Percentiles rank a stretch among this genome's conserved stretches.
Evolutionary conservation across 2,113 vertebrate genomes (phyloP).

Genomic region (Zosterops lateralis): DNA sequence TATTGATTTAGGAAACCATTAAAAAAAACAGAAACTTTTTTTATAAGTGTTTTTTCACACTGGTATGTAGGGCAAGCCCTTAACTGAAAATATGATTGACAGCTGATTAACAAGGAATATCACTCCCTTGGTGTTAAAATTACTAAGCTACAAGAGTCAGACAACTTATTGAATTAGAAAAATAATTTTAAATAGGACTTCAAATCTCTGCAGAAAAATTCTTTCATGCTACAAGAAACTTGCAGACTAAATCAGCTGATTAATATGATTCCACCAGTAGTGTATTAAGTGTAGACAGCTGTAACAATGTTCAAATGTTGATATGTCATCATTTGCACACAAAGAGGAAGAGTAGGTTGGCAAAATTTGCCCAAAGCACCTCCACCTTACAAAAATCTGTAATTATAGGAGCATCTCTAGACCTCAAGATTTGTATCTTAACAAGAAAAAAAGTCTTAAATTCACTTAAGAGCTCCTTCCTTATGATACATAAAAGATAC

Average conservation of each 20-base stretch:
- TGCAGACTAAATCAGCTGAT: background rate
- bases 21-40: background rate
- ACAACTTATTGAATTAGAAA: background rate
- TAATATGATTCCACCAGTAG: background rate
- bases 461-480: background rate
- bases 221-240: background rate
- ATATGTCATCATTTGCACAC: background rate
- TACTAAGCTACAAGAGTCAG: background rate
- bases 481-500: background rate
- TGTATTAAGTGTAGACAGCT: background rate
- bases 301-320: background rate
- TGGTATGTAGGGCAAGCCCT: background rate
- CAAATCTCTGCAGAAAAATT: background rate
- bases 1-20: slow-evolving; percentile 45
- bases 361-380: background rate
- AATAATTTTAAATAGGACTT: background rate
- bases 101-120: background rate
- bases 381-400: background rate
- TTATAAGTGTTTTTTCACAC: slow-evolving; percentile 20
- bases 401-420: background rate
- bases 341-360: background rate
- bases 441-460: background rate
- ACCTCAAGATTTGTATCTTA: background rate
- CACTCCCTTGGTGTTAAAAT: background rate
- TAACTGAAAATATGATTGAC: slow-evolving; percentile 15